Conservation (phyloP, 2,797 vertebrate species). For the Cuculus canorus region DNA sequence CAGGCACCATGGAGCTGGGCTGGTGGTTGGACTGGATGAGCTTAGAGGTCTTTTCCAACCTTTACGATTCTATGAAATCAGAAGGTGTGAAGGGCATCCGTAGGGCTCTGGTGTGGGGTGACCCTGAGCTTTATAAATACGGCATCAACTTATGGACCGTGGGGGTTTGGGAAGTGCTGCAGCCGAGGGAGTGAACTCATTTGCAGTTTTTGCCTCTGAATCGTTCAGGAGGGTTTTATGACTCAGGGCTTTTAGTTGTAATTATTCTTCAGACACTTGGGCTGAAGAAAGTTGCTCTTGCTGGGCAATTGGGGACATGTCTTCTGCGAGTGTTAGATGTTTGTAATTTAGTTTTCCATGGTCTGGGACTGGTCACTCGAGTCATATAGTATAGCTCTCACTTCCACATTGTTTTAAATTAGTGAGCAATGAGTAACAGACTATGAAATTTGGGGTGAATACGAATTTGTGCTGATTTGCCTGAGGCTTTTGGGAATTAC, state of each 20-base stretch:
- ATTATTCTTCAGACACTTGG: neutral
- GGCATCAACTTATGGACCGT: neutral
- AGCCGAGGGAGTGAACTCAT: neutral
- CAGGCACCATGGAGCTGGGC: no score
- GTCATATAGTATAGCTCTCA: neutral
- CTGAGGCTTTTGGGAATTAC: neutral
- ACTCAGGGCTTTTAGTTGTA: neutral
- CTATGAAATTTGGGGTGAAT: neutral
- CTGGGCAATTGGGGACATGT: fast-evolving
- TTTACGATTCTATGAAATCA: neutral
- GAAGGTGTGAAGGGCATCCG: neutral
- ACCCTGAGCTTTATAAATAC: neutral
- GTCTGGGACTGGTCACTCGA: neutral
- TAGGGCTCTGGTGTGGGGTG: fast-evolving
- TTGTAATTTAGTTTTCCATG: neutral
- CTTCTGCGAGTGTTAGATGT: fast-evolving
- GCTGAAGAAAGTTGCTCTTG: neutral
- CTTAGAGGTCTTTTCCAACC: no score
- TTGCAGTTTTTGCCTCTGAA: neutral
- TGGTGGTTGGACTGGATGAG: no score
- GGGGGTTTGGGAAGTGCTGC: neutral
- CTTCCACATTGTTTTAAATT: neutral
- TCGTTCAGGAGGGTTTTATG: neutral
- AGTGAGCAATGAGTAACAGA: neutral
- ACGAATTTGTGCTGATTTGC: neutral